phyloP scores from a whole-genome alignment of 2,888 invertebrate species.

The Eumerus sabulonum region DNA sequence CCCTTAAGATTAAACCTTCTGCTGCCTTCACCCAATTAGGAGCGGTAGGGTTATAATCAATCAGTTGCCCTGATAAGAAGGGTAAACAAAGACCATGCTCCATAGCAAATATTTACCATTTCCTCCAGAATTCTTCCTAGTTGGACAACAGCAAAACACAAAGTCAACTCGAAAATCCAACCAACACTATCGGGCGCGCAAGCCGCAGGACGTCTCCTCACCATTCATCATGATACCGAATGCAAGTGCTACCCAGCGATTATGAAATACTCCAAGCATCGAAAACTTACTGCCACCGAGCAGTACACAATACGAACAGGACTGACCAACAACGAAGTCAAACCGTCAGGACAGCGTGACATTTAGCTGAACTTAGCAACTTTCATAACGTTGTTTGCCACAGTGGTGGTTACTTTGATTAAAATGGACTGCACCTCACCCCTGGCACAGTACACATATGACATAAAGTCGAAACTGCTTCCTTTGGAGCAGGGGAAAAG shows the following conservation, averaged over 20 bases:
- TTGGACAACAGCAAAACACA: no score
- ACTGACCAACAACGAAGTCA: no score
- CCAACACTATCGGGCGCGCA: no score
- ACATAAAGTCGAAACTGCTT: conserved; percentile 11
- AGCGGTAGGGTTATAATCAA: no score
- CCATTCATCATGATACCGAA: background rate
- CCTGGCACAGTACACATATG: conserved; percentile 5
- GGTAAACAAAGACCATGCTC: background rate
- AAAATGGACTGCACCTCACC: conserved; percentile 28
- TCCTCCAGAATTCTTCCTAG: no score
- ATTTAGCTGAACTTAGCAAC: conserved; percentile 9
- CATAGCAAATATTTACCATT: background rate
- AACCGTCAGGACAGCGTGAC: background rate
- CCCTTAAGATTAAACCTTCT: no score
- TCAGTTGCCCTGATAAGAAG: no score
- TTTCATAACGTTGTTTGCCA: background rate
- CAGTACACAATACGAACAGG: no score
- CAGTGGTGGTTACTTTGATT: conserved; percentile 11
- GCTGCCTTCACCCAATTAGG: no score
- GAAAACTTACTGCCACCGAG: background rate
- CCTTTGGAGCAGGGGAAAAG: conserved; percentile 2
- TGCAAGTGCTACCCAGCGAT: background rate
- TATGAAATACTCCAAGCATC: conserved; percentile 1
- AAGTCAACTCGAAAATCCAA: no score
- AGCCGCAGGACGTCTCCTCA: no score